Evolutionary conservation across 2,113 vertebrate genomes (phyloP).

Genomic region (Corythornis vintsioides): DNA sequence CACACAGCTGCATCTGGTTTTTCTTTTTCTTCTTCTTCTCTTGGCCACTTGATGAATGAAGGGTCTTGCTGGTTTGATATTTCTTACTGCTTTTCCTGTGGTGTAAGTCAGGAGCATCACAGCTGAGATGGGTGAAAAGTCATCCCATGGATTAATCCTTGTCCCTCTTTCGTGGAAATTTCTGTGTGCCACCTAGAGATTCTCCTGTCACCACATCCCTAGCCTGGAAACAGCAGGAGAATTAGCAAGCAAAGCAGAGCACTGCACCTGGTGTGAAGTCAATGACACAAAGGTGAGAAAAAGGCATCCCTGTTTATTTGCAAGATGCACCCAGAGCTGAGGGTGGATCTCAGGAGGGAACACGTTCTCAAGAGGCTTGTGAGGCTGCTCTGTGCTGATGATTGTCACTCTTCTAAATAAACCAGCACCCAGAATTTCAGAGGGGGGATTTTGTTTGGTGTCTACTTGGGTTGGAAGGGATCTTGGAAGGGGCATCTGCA

Average conservation of each 20-base stretch:
- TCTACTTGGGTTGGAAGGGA: not conserved
- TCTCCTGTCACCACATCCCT: not conserved
- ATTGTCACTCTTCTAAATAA: not conserved
- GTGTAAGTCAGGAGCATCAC: not conserved
- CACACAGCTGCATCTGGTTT: not conserved
- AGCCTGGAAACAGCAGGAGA: not conserved
- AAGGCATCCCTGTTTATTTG: not conserved
- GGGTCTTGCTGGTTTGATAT: not conserved
- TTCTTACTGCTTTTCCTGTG: rapidly evolving
- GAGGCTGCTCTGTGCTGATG: not conserved
- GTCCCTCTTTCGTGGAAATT: not conserved
- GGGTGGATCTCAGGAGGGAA: not conserved
- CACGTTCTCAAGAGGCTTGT: rapidly evolving
- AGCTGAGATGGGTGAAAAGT: not conserved
- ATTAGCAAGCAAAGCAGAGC: not conserved
- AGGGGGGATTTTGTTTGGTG: not conserved
- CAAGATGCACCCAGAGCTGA: not conserved
- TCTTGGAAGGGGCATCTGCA: not conserved
- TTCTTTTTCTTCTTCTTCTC: not conserved
- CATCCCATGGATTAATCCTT: not conserved
- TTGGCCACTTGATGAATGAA: not conserved
- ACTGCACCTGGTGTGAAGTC: not conserved
- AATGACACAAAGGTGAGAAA: not conserved
- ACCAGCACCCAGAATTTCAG: not conserved
- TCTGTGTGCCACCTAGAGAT: not conserved